These are phyloP conservation scores for Coelogynopora nodosa DNA, from an alignment of 2,888 invertebrate species.

Conservation along the genomic window DNA sequence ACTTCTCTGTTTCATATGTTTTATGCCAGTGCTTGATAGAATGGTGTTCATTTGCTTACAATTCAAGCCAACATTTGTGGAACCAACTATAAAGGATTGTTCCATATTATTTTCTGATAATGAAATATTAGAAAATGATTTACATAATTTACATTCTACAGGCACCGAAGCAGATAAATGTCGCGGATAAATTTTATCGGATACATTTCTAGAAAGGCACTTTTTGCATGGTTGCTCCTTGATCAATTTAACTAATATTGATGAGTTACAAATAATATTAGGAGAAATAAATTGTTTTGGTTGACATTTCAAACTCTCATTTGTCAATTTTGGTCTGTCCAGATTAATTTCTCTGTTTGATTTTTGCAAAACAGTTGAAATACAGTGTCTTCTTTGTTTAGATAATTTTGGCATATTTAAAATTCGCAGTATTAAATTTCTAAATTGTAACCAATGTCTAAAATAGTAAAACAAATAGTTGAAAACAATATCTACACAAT, in stretches of 20 bases:
- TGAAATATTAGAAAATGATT: neutral
- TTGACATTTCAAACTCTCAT: neutral
- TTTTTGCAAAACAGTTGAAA: too few relatives aligned
- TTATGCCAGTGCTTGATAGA: neutral
- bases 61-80: neutral
- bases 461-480: too few relatives aligned
- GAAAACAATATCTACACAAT: too few relatives aligned
- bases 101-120: neutral
- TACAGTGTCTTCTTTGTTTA: too few relatives aligned
- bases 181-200: neutral
- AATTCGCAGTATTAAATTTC: too few relatives aligned
- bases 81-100: neutral
- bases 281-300: neutral
- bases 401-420: too few relatives aligned
- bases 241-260: neutral
- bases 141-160: neutral
- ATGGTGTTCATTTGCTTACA: neutral
- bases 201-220: neutral
- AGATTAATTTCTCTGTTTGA: too few relatives aligned
- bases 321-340: too few relatives aligned
- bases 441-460: too few relatives aligned
- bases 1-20: neutral
- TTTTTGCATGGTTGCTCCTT: neutral
- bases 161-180: neutral
- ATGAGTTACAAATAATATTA: neutral